phyloP scores from a whole-genome alignment of 2,888 invertebrate species.

The Hylaea fasciaria region DNA sequence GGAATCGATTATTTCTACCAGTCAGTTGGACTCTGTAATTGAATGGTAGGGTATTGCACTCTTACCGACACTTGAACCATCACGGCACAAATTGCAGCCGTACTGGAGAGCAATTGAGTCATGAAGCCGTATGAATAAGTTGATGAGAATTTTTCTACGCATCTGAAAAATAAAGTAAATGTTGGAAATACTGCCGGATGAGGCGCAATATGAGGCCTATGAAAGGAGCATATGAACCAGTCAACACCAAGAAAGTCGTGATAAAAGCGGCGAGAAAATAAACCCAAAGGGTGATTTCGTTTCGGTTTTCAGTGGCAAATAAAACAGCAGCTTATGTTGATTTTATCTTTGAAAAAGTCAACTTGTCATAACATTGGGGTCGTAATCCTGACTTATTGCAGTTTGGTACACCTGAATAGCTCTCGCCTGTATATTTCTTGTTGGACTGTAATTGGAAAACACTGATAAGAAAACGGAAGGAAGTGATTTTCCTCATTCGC shows the following conservation, averaged over 20 bases:
- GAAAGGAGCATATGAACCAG: too few relatives aligned
- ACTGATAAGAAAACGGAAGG: conserved; percentile 21
- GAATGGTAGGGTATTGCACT: too few relatives aligned
- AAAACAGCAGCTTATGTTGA: conserved; percentile 60
- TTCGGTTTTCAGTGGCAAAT: background rate
- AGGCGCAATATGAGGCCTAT: background rate
- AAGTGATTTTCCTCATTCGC: conserved; percentile 41
- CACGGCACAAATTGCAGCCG: conserved; percentile 80
- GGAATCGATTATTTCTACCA: too few relatives aligned
- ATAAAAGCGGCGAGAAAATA: conserved; percentile 4
- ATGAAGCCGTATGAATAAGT: conserved; percentile 80
- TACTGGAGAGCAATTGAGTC: conserved; percentile 78
- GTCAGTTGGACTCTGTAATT: too few relatives aligned
- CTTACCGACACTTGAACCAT: conserved; percentile 82
- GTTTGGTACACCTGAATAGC: conserved; percentile 49
- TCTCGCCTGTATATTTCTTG: conserved; percentile 3
- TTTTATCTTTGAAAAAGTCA: conserved; percentile 69
- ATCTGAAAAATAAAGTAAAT: conserved; percentile 54
- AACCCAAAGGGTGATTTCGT: conserved; percentile 32
- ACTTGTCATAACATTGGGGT: conserved; percentile 72
- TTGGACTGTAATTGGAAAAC: conserved; percentile 26
- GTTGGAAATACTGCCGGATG: background rate
- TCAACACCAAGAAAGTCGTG: background rate
- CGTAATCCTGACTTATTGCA: conserved; percentile 80
- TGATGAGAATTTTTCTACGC: conserved; percentile 71